Conservation (phyloP, 2,888 invertebrate species). For the Sialis fuliginosa region DNA sequence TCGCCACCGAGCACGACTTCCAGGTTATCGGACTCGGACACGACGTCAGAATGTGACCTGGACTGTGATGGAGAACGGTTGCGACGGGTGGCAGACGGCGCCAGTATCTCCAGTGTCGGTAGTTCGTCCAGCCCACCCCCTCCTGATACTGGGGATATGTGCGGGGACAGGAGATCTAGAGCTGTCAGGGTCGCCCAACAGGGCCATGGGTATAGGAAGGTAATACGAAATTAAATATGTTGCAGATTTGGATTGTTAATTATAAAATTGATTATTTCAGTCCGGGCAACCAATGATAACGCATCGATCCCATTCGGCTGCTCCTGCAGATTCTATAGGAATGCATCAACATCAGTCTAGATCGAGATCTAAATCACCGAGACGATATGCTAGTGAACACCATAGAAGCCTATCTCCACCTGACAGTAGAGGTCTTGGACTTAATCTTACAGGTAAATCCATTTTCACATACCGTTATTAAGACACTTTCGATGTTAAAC, state of each 20-base stretch:
- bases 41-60: constrained; percentile 65
- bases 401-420: constrained; percentile 71
- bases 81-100: constrained; percentile 53
- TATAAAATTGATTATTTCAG: background rate
- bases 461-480: too few relatives aligned
- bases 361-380: constrained; percentile 64
- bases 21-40: constrained; percentile 69
- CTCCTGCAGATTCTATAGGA: constrained; percentile 47
- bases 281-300: constrained; percentile 25
- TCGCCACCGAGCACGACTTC: constrained; percentile 71
- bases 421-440: constrained; percentile 33
- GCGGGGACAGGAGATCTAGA: constrained; percentile 47
- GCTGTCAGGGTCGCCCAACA: constrained; percentile 20
- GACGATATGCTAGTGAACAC: constrained; percentile 30
- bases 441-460: background rate
- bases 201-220: constrained; percentile 25
- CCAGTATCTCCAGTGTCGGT: constrained; percentile 80
- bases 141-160: constrained; percentile 31
- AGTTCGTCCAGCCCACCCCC: constrained; percentile 76
- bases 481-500: too few relatives aligned
- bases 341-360: constrained; percentile 40
- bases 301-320: constrained; percentile 75
- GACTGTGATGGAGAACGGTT: constrained; percentile 29
- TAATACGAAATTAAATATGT: too few relatives aligned
- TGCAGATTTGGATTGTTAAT: background rate